These are phyloP conservation scores for Protomyctophum bolini DNA, from an alignment of 2,113 vertebrate genomes.

Conservation along the genomic window DNA sequence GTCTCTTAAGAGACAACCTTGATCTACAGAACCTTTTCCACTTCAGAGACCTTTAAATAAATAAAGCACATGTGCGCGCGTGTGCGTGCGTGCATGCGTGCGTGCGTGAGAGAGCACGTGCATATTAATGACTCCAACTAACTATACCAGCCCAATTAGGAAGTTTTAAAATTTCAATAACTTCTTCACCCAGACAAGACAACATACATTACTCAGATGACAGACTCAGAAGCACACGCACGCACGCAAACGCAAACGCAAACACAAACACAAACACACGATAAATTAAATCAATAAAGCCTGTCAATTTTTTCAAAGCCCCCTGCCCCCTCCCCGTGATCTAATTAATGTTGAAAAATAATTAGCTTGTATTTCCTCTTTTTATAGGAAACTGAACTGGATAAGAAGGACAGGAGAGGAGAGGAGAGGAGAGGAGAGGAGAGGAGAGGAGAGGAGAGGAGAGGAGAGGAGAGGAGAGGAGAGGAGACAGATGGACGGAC, in stretches of 20 bases:
- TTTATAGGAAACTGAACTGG: slow-evolving; percentile 12
- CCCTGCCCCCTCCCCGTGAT: slow-evolving; percentile 14
- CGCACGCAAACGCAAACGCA: too few species aligned
- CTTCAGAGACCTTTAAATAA: too few species aligned
- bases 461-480: slow-evolving; percentile 66
- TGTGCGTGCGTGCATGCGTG: too few species aligned
- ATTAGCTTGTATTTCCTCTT: slow-evolving; percentile 68
- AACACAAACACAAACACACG: too few species aligned
- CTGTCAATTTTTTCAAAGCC: slow-evolving; percentile 68
- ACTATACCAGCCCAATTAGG: too few species aligned
- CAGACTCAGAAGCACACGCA: slow-evolving; percentile 31
- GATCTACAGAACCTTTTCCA: slow-evolving; percentile 34
- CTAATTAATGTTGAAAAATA: slow-evolving; percentile 75
- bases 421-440: slow-evolving; percentile 64
- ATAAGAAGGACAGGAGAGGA: slow-evolving; percentile 44
- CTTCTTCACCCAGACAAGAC: slow-evolving; percentile 25
- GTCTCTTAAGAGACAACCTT: slow-evolving; percentile 2
- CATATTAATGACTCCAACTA: too few species aligned
- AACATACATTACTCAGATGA: slow-evolving; percentile 18
- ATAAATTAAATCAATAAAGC: slow-evolving; percentile 16
- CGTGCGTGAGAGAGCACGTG: too few species aligned
- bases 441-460: slow-evolving; percentile 69
- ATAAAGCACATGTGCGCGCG: too few species aligned
- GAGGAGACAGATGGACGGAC: slow-evolving; percentile 43
- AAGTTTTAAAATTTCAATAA: too few species aligned